phyloP scores from a whole-genome alignment of 2,113 vertebrate genomes.

The Perca flavescens region DNA sequence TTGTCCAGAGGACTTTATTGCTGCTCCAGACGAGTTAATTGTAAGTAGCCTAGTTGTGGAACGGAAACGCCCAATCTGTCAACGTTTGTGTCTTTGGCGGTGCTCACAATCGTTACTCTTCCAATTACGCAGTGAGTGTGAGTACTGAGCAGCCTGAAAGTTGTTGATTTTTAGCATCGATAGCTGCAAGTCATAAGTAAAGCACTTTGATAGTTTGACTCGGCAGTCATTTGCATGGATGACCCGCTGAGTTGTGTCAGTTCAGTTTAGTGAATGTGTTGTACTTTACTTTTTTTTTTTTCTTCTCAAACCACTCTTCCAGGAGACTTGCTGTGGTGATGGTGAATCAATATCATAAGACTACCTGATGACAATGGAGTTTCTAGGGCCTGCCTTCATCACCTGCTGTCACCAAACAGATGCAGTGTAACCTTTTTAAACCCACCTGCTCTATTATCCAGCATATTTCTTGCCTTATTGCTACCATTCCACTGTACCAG shows the following conservation, averaged over 20 bases:
- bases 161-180: background rate
- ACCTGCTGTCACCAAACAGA: slow-evolving; percentile 32
- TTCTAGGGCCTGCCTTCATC: slow-evolving; percentile 23
- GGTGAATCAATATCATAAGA: slow-evolving; percentile 6
- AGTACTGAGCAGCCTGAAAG: background rate
- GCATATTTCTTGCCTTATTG: slow-evolving; percentile 47
- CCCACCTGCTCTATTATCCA: slow-evolving; percentile 33
- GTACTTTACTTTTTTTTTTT: background rate
- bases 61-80: no score
- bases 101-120: background rate
- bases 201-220: slow-evolving; percentile 21
- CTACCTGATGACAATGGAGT: slow-evolving; percentile 29
- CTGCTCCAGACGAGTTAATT: slow-evolving; percentile 37
- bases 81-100: background rate
- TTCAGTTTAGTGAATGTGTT: background rate
- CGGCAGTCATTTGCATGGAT: background rate
- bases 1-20: background rate
- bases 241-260: background rate
- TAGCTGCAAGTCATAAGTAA: background rate
- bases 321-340: slow-evolving; percentile 29
- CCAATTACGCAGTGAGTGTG: slow-evolving; percentile 10
- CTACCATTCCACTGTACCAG: slow-evolving; percentile 39
- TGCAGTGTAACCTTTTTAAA: slow-evolving; percentile 32
- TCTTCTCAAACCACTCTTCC: slow-evolving; percentile 27
- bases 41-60: slow-evolving; percentile 21